Conservation (phyloP, 2,113 vertebrate species). For the Oncorhynchus nerka region DNA sequence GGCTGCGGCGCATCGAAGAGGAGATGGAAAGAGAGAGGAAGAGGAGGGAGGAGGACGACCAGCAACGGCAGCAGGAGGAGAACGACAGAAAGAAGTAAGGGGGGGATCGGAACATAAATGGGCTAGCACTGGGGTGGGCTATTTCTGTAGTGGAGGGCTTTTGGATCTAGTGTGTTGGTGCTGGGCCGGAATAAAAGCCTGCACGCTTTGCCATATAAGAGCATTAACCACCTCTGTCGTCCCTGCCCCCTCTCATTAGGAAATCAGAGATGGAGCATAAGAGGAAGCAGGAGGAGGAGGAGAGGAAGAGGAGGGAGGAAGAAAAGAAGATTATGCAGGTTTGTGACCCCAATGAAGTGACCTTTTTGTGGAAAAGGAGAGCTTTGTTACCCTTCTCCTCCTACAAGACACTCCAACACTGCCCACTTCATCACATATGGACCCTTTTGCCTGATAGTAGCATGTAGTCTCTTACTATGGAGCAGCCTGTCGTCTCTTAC, state of each 20-base stretch:
- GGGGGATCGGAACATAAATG: not conserved
- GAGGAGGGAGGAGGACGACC: constrained; percentile 85
- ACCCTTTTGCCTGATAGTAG: too few species aligned
- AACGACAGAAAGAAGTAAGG: constrained; percentile 89
- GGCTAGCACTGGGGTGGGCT: not conserved
- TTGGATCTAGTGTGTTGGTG: too few species aligned
- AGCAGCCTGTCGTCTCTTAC: too few species aligned
- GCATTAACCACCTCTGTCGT: not conserved
- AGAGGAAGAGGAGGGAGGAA: constrained; percentile 88
- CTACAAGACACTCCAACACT: too few species aligned
- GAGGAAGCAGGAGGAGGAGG: constrained; percentile 94
- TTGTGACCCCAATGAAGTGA: constrained; percentile 8
- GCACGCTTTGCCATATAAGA: not conserved
- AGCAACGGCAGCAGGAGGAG: constrained; percentile 84
- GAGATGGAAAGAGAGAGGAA: constrained; percentile 93
- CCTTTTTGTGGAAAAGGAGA: too few species aligned
- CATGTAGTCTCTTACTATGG: too few species aligned
- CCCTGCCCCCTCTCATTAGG: constrained; percentile 61
- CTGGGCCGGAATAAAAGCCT: too few species aligned
- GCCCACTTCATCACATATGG: too few species aligned
- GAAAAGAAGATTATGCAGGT: constrained; percentile 93
- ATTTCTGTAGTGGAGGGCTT: not conserved
- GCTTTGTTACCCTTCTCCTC: too few species aligned
- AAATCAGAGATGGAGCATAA: constrained; percentile 96
- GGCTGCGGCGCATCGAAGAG: constrained; percentile 86